Conservation (phyloP, 2,797 vertebrate genomes). For the Poecile montanus region DNA sequence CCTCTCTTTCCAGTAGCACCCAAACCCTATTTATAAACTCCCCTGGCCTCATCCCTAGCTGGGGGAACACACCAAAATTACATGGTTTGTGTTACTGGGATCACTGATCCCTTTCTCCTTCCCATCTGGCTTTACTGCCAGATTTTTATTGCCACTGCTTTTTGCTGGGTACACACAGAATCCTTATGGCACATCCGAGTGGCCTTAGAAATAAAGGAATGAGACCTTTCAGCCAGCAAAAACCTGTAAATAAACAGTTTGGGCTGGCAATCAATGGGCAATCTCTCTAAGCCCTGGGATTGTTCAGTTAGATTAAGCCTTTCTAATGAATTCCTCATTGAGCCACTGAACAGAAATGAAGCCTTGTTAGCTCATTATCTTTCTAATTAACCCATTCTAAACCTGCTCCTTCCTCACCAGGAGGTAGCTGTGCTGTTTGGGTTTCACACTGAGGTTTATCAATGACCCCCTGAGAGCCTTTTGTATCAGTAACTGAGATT, state of each 20-base stretch:
- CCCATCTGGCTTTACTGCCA: conserved; percentile 20
- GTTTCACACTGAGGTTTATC: conserved; percentile 79
- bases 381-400: conserved; percentile 89
- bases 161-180: not conserved
- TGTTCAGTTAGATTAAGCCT: conserved; percentile 83
- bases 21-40: not conserved
- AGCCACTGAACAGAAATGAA: conserved; percentile 82
- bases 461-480: conserved; percentile 76
- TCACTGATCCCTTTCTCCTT: not conserved
- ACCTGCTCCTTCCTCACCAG: conserved; percentile 77
- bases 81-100: not conserved
- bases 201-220: conserved; percentile 58
- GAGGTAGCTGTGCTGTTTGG: conserved; percentile 76
- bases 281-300: conserved; percentile 71
- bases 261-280: conserved; percentile 71
- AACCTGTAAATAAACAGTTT: conserved; percentile 72
- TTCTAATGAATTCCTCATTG: conserved; percentile 92
- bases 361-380: conserved; percentile 87
- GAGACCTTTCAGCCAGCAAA: conserved; percentile 60
- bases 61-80: not conserved
- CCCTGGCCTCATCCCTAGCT: not conserved
- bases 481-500: conserved; percentile 79
- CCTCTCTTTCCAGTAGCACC: not conserved
- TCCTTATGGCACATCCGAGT: conserved; percentile 8
- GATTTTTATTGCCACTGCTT: conserved; percentile 38